A percentile compares a stretch with the other conserved stretches of the same genome.
Conservation (phyloP, 2,113 vertebrate species). For the Channa maculata region DNA sequence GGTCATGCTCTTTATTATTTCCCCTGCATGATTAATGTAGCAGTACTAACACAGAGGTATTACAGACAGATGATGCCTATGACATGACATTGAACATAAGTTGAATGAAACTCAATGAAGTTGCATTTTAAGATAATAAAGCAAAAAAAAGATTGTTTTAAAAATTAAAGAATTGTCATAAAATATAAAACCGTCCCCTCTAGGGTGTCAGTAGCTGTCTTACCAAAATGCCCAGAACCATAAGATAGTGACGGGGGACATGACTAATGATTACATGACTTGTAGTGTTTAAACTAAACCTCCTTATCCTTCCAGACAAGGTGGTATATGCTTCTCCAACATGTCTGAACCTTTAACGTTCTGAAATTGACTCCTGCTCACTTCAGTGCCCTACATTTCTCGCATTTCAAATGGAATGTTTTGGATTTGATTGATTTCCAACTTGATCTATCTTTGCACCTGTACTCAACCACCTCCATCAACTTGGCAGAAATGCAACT, state of each 20-base stretch:
- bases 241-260: not conserved
- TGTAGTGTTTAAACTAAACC: constrained; percentile 10
- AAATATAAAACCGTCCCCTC: no score
- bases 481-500: constrained; percentile 76
- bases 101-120: no score
- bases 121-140: no score
- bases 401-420: constrained; percentile 72
- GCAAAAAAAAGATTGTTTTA: no score
- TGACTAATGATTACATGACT: not conserved
- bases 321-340: constrained; percentile 27
- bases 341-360: constrained; percentile 48
- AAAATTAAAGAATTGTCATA: no score
- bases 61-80: no score
- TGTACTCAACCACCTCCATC: constrained; percentile 73
- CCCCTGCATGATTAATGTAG: no score
- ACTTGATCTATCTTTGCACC: constrained; percentile 76
- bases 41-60: no score
- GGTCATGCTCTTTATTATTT: no score
- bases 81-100: no score
- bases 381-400: constrained; percentile 70
- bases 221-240: no score
- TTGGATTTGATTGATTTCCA: constrained; percentile 80
- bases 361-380: constrained; percentile 68
- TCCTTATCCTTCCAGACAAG: constrained; percentile 3
- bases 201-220: no score